phyloP scores from a whole-genome alignment of 2,888 invertebrate genomes.

The Pomacea canaliculata region DNA sequence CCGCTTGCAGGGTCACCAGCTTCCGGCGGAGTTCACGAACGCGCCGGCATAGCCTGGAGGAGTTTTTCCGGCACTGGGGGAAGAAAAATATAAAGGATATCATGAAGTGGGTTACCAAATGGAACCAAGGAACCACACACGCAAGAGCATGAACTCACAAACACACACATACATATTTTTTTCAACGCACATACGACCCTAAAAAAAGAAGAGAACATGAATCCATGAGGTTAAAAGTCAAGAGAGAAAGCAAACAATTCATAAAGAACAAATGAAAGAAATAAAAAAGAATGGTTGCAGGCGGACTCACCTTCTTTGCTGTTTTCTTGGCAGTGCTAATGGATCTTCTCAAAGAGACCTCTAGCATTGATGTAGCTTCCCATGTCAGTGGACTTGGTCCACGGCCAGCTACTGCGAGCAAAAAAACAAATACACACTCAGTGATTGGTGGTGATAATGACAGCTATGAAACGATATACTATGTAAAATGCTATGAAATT shows the following conservation, averaged over 20 bases:
- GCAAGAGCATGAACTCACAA: not conserved
- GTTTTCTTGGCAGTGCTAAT: conserved; percentile 30
- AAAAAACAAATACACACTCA: too few species aligned
- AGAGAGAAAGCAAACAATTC: too few species aligned
- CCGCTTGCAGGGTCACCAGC: conserved; percentile 25
- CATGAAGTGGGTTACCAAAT: not conserved
- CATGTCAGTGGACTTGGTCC: conserved; percentile 28
- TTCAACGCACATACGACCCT: too few species aligned
- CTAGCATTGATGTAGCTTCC: conserved; percentile 34
- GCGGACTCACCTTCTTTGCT: conserved; percentile 24
- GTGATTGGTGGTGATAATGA: not conserved
- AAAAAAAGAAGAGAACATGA: too few species aligned
- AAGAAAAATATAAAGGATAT: not conserved
- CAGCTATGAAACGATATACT: not conserved
- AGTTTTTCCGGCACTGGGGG: conserved; percentile 32
- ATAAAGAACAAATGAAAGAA: too few species aligned
- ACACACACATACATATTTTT: not conserved
- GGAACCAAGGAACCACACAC: not conserved
- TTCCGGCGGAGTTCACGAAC: conserved; percentile 31
- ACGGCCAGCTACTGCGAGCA: not conserved
- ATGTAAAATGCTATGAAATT: not conserved
- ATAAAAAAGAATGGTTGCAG: too few species aligned
- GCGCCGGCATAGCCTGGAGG: conserved; percentile 26
- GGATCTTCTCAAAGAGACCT: conserved; percentile 30
- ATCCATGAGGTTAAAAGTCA: too few species aligned